Conservation (phyloP, 1,140 invertebrate genomes). For the Aphelinus certus region DNA sequence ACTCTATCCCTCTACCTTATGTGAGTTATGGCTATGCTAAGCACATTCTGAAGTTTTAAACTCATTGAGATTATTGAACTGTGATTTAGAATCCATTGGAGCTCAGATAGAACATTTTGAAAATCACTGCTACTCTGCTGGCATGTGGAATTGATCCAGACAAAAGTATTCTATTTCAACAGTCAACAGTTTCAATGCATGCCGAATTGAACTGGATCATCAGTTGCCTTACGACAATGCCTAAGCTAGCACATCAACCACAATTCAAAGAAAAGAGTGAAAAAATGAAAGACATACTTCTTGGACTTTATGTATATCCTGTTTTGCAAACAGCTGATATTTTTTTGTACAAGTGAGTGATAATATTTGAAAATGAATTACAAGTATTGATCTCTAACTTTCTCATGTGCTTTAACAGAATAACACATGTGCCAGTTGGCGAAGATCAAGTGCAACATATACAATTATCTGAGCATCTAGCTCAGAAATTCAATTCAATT, state of each 20-base stretch:
- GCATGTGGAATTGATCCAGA: slow-evolving; percentile 92
- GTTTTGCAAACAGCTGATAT: slow-evolving; percentile 96
- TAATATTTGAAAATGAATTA: slow-evolving; percentile 67
- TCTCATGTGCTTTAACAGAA: slow-evolving; percentile 69
- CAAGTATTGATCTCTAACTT: slow-evolving; percentile 42
- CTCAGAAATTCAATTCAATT: slow-evolving; percentile 81
- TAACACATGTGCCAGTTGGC: slow-evolving; percentile 93
- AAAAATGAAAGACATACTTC: slow-evolving; percentile 77
- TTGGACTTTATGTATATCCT: slow-evolving; percentile 92
- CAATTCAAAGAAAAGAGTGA: slow-evolving; percentile 93
- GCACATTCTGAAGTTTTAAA: too few relatives aligned
- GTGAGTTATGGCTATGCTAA: slow-evolving; percentile 59
- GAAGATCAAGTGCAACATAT: slow-evolving; percentile 95
- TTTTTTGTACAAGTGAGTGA: slow-evolving; percentile 84
- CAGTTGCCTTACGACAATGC: slow-evolving; percentile 84
- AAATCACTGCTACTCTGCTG: slow-evolving; percentile 84
- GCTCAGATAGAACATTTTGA: slow-evolving; percentile 77
- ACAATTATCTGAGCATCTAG: slow-evolving; percentile 86
- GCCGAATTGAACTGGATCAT: slow-evolving; percentile 91
- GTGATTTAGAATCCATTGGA: slow-evolving; percentile 71
- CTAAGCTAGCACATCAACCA: slow-evolving; percentile 84
- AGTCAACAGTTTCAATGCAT: slow-evolving; percentile 87
- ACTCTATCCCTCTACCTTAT: slow-evolving; percentile 90
- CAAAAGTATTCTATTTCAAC: slow-evolving; percentile 86
- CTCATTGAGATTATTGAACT: not conserved